Conservation (phyloP, 2,113 vertebrate species). For the Setophaga coronata region DNA sequence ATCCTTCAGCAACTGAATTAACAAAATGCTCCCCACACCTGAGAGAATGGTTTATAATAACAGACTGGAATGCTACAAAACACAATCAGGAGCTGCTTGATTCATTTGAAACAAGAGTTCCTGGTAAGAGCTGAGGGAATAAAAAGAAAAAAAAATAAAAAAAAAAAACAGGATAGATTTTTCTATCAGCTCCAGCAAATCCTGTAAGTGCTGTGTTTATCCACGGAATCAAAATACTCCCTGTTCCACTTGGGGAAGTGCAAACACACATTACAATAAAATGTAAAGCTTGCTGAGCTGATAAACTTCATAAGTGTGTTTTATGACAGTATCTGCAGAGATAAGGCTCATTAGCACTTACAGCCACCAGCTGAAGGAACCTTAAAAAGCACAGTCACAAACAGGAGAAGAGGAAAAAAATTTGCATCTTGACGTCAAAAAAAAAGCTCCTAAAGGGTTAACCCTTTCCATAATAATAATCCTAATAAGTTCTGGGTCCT, state of each 20-base stretch:
- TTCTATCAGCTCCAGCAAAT: conserved; percentile 44
- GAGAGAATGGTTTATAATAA: background rate
- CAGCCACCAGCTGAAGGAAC: background rate
- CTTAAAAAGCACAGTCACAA: background rate
- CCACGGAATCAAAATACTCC: conserved; percentile 45
- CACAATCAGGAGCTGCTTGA: background rate
- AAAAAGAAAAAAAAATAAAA: no score
- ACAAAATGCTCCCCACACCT: background rate
- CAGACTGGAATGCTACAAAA: background rate
- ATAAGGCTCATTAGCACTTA: conserved; percentile 55
- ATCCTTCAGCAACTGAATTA: background rate
- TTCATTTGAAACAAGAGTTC: background rate
- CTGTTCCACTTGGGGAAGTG: conserved; percentile 46
- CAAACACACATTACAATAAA: conserved; percentile 51
- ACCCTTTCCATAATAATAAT: background rate
- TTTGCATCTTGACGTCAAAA: background rate
- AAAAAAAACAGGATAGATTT: background rate
- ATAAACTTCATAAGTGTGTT: conserved; percentile 56
- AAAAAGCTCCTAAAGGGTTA: background rate
- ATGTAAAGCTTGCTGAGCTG: background rate
- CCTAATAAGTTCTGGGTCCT: background rate
- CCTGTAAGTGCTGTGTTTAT: conserved; percentile 45
- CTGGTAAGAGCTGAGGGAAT: background rate
- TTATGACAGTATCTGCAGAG: conserved; percentile 49
- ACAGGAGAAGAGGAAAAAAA: background rate